A percentile compares a stretch with the other conserved stretches of the same genome.
phyloP scores from a whole-genome alignment of 2,113 vertebrate genomes.

The Megaptera novaeangliae region DNA sequence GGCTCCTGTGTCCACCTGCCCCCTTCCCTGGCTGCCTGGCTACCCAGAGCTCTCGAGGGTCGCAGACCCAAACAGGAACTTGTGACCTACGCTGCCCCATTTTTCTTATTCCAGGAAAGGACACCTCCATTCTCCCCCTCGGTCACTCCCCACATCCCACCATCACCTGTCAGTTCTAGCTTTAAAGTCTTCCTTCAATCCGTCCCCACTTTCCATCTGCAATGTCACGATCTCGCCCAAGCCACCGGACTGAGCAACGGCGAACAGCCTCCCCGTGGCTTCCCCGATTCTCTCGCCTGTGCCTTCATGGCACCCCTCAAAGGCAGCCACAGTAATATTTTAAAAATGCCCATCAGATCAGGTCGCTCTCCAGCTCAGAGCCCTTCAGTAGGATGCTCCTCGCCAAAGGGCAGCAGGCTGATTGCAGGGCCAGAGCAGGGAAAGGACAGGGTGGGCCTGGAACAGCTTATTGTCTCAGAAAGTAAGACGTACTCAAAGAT shows the following conservation, averaged over 20 bases:
- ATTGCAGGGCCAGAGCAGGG: neutral
- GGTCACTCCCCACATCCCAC: no score
- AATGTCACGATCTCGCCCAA: neutral
- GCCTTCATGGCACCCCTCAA: neutral
- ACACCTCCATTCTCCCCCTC: neutral
- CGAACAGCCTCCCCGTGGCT: neutral
- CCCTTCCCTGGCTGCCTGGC: neutral
- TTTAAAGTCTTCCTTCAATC: neutral
- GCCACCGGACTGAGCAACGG: neutral
- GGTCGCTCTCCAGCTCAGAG: neutral
- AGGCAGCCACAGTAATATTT: neutral
- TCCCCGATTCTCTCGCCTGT: neutral
- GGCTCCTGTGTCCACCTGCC: no score
- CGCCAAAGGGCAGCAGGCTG: neutral
- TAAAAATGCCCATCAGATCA: neutral
- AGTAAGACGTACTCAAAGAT: neutral
- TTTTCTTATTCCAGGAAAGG: neutral
- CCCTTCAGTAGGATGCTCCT: neutral
- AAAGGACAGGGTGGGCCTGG: neutral
- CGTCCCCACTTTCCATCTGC: rapidly evolving
- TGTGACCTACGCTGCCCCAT: neutral
- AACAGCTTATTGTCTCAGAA: neutral
- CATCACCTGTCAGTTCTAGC: neutral
- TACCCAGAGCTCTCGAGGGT: neutral
- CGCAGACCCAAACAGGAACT: neutral